These are phyloP conservation scores for Macquaria australasica DNA, from an alignment of 2,113 vertebrate species.

Conservation along the genomic window DNA sequence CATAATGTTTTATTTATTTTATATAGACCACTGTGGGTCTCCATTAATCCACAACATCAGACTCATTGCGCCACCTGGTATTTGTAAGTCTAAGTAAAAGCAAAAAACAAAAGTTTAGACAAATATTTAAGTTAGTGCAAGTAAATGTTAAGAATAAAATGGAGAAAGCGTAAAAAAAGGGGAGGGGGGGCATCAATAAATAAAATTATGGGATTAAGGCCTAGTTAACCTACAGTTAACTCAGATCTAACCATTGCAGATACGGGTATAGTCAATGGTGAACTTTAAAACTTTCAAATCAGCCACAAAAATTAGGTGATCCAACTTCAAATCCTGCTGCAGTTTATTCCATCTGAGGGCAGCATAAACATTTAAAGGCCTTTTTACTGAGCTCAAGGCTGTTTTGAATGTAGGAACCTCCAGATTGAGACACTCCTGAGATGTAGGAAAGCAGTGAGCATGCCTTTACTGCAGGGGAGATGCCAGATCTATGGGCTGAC, in stretches of 20 bases:
- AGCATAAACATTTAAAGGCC: background rate
- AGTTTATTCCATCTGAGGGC: background rate
- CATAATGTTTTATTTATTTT: background rate
- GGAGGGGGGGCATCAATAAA: background rate
- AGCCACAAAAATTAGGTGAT: background rate
- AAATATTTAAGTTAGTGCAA: background rate
- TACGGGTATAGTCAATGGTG: background rate
- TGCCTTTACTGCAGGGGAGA: background rate
- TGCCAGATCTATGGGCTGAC: no score
- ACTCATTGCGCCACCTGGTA: constrained; percentile 3
- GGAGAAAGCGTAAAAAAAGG: background rate
- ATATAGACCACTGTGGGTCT: background rate
- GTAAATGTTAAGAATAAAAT: background rate
- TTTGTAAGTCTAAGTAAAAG: background rate
- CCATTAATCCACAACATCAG: background rate
- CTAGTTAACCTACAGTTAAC: background rate
- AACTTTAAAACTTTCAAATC: background rate
- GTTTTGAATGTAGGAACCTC: background rate
- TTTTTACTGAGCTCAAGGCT: background rate
- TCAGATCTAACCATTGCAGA: background rate
- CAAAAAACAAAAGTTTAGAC: background rate
- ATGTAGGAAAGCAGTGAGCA: background rate
- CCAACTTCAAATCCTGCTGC: background rate
- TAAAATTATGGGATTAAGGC: no score
- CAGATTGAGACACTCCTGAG: background rate